Evolutionary conservation across 2,113 vertebrate genomes (phyloP).

Genomic region (Pongo pygmaeus): DNA sequence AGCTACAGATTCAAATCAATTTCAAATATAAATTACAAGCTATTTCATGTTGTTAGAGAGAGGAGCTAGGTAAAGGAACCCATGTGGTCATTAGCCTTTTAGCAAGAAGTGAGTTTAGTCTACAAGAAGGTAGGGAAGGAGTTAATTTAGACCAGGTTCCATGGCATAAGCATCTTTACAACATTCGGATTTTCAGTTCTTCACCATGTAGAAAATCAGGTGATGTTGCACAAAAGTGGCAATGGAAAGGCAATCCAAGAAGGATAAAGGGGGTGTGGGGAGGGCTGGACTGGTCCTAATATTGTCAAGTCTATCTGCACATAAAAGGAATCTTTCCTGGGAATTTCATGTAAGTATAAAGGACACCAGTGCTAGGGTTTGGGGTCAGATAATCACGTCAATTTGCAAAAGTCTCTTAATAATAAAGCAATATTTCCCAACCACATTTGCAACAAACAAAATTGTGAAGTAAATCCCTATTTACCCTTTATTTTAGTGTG

Average conservation of each 20-base stretch:
- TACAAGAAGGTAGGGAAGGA: neutral
- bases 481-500: slow-evolving; percentile 11
- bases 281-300: neutral
- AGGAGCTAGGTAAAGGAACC: slow-evolving; percentile 47
- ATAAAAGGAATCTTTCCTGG: slow-evolving; percentile 14
- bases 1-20: slow-evolving; percentile 44
- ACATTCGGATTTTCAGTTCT: slow-evolving; percentile 39
- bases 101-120: neutral
- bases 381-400: slow-evolving; percentile 26
- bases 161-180: neutral
- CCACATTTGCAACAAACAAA: slow-evolving; percentile 30
- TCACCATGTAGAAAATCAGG: neutral
- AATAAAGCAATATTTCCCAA: slow-evolving; percentile 26
- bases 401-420: slow-evolving; percentile 14
- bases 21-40: slow-evolving; percentile 54
- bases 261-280: neutral
- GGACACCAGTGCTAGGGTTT: neutral
- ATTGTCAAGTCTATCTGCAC: neutral
- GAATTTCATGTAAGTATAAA: slow-evolving; percentile 25
- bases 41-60: slow-evolving; percentile 33
- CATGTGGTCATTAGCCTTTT: neutral
- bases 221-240: neutral
- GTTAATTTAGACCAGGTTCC: neutral
- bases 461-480: slow-evolving; percentile 17
- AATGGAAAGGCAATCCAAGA: slow-evolving; percentile 2